Conservation (phyloP, 53 echinoderm and acorn worm genomes). For the Holothuria scabra region DNA sequence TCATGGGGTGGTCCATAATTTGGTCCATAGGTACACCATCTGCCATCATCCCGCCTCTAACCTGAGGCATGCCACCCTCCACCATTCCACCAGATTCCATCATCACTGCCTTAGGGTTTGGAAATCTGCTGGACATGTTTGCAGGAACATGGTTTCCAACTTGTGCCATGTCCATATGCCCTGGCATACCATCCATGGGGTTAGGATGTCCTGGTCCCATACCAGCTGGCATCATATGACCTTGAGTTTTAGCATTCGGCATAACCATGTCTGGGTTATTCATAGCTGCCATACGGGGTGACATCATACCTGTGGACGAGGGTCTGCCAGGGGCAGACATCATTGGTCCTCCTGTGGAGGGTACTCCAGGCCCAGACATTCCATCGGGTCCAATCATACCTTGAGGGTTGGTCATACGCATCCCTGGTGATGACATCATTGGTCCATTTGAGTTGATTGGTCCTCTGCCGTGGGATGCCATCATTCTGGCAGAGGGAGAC, state of each 20-base stretch:
- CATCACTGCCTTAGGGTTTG: conserved; percentile 56
- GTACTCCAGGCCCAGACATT: conserved; percentile 42
- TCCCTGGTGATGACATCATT: conserved; percentile 64
- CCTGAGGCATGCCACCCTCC: conserved; percentile 60
- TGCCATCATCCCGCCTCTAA: conserved; percentile 65
- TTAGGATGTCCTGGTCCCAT: conserved; percentile 37
- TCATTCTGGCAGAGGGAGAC: conserved; percentile 54
- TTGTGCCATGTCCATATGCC: conserved; percentile 52
- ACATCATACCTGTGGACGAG: conserved; percentile 71
- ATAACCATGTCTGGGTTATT: background rate
- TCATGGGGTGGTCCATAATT: conserved; percentile 40
- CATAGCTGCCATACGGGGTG: conserved; percentile 49
- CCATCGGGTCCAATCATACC: conserved; percentile 65
- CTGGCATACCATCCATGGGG: conserved; percentile 60
- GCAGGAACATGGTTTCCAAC: conserved; percentile 52
- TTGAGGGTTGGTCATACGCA: conserved; percentile 60
- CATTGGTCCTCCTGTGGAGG: conserved; percentile 61
- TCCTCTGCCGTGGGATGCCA: conserved; percentile 42
- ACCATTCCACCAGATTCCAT: conserved; percentile 47
- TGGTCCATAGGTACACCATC: conserved; percentile 65
- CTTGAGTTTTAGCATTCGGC: conserved; percentile 1
- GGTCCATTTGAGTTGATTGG: conserved; percentile 55
- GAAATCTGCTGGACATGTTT: conserved; percentile 58
- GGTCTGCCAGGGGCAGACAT: conserved; percentile 58
- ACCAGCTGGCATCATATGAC: conserved; percentile 41